These are phyloP conservation scores for Hydroisotoma schaefferi DNA, from an alignment of 2,888 invertebrate species.

Conservation along the genomic window DNA sequence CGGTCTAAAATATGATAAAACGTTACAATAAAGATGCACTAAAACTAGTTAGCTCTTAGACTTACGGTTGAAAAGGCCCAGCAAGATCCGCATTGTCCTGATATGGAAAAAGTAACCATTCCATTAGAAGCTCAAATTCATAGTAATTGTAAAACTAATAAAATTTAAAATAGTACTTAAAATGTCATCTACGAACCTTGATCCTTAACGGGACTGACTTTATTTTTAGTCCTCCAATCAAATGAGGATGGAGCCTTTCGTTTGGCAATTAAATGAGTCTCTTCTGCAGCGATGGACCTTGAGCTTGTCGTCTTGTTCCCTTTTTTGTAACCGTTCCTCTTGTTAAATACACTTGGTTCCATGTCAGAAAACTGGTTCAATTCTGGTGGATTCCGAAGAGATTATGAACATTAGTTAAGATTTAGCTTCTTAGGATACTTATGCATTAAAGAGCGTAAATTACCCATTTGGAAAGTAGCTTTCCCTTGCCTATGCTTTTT, in stretches of 20 bases:
- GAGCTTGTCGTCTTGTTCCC: neutral
- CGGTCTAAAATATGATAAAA: constrained; percentile 51
- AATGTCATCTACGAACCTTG: neutral
- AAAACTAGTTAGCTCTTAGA: neutral
- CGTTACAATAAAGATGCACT: neutral
- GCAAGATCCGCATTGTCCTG: constrained; percentile 78
- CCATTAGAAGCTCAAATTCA: neutral
- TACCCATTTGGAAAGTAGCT: too few species aligned
- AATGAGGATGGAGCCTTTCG: neutral
- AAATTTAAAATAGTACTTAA: neutral
- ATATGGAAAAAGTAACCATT: neutral
- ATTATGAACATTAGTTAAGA: neutral
- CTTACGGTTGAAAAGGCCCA: constrained; percentile 64
- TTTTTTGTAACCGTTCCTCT: neutral
- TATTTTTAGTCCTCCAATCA: neutral
- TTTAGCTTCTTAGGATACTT: neutral
- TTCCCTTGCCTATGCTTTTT: too few species aligned
- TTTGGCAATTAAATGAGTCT: neutral
- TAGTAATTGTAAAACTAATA: neutral
- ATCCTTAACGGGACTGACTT: neutral
- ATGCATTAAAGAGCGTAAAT: neutral
- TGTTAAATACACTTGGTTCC: neutral
- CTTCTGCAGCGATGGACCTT: neutral
- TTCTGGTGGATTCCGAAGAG: neutral
- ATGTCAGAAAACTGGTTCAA: neutral